Evolutionary conservation across 2,888 invertebrate genomes (phyloP).

Genomic region (Norana najaformis): DNA sequence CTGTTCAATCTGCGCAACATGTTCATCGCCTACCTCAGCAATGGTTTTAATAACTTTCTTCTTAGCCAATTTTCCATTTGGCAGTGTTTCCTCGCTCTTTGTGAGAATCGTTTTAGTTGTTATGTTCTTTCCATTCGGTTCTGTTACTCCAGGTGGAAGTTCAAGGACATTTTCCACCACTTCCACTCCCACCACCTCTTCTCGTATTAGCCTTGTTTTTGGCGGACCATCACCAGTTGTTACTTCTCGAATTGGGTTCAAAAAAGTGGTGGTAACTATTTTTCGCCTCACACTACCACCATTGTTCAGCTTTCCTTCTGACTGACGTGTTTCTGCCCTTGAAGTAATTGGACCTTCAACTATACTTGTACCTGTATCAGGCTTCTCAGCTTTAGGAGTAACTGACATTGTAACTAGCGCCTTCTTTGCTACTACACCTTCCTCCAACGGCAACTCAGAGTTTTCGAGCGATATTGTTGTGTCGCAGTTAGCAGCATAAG

Average conservation of each 20-base stretch:
- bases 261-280: slow-evolving; percentile 19
- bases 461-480: slow-evolving; percentile 24
- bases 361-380: background rate
- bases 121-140: slow-evolving; percentile 27
- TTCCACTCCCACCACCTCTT: slow-evolving; percentile 31
- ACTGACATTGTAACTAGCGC: slow-evolving; percentile 27
- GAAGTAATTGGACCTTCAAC: slow-evolving; percentile 23
- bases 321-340: slow-evolving; percentile 23
- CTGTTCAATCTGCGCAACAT: background rate
- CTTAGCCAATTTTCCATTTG: slow-evolving; percentile 30
- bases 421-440: slow-evolving; percentile 30
- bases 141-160: slow-evolving; percentile 30
- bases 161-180: slow-evolving; percentile 33
- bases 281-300: slow-evolving; percentile 26
- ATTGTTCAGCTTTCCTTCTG: slow-evolving; percentile 26
- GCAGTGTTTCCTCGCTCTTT: slow-evolving; percentile 26
- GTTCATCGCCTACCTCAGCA: slow-evolving; percentile 18
- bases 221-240: background rate
- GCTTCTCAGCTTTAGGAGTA: background rate
- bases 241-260: slow-evolving; percentile 25
- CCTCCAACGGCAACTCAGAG: slow-evolving; percentile 17
- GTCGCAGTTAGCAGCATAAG: slow-evolving; percentile 29
- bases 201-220: slow-evolving; percentile 24
- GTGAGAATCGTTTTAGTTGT: background rate
- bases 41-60: slow-evolving; percentile 32